Base-by-base conservation (phyloP, 2,888 invertebrate species). In the Invenusta paracnida region DNA sequence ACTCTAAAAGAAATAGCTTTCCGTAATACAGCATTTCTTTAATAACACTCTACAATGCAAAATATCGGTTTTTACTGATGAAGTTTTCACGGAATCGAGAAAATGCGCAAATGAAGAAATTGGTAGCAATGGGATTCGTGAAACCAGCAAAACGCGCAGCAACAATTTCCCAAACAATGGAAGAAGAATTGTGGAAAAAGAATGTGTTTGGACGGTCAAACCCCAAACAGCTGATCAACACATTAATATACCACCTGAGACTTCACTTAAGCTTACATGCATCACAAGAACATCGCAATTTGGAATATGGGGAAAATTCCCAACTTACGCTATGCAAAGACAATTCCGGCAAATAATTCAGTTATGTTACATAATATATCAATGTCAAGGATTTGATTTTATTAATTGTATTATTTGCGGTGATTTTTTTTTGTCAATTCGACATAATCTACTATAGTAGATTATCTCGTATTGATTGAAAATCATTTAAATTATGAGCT, bases 81-180 rank as follows among this genome's bases (percentile, higher is more conserved):
- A 73, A 73, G 73, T 73, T 73, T 73, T n/a, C 73, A 73, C 73
- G 73, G 73, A 73, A 73, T 73, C 73, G 73, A 73, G 48, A 48
- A 48, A 48, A 48, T 48, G 48, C 48, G 48, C 11, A 48, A 48
- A 48, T 48, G 48, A 48, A 48, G 48, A 48, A 48, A 48, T 48
- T 48, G n/a, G n/a, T n/a, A n/a, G n/a, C n/a, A n/a, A n/a, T n/a
- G n/a, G n/a, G n/a, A n/a, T n/a, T n/a, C n/a, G n/a, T n/a, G n/a
- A n/a, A n/a, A n/a, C n/a, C n/a, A n/a, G n/a, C n/a, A n/a, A n/a
- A n/a, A n/a, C n/a, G n/a, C n/a, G n/a, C n/a, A 17, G 48, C 48
- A 17, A 48, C 48, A 48, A 48, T 48, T 48, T 48, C 48, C 48
- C 11, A 48, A 48, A 48, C 48, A 48, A 48, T 48, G 48, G 48